A percentile compares a stretch with the other conserved stretches of the same genome.
phyloP scores from a whole-genome alignment of 2,113 vertebrate genomes.

The Thymallus thymallus region DNA sequence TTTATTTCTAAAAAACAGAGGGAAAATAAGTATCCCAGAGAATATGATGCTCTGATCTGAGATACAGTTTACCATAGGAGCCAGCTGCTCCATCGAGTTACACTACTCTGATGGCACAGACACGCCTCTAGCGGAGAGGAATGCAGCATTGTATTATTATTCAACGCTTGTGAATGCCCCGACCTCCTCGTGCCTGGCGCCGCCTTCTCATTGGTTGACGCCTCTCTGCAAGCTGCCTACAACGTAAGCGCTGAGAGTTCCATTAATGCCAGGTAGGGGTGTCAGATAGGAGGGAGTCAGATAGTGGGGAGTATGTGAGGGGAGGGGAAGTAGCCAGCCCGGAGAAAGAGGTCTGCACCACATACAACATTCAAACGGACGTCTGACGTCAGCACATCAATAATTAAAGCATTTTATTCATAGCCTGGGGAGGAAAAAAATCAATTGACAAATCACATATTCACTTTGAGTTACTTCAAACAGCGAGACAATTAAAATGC shows the following conservation, averaged over 20 bases:
- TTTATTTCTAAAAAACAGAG: too few relatives aligned
- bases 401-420: slow-evolving; percentile 83
- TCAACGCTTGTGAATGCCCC: slow-evolving; percentile 50
- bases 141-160: slow-evolving; percentile 42
- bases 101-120: slow-evolving; percentile 40
- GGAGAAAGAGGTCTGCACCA: slow-evolving; percentile 76
- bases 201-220: slow-evolving; percentile 51
- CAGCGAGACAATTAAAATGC: slow-evolving; percentile 70
- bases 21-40: not conserved
- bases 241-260: slow-evolving; percentile 55
- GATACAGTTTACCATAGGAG: slow-evolving; percentile 53
- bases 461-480: slow-evolving; percentile 81
- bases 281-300: slow-evolving; percentile 34
- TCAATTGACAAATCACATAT: slow-evolving; percentile 83
- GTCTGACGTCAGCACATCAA: slow-evolving; percentile 80
- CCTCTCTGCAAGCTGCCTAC: slow-evolving; percentile 60
- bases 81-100: slow-evolving; percentile 37
- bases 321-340: slow-evolving; percentile 54
- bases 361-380: slow-evolving; percentile 77
- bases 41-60: not conserved
- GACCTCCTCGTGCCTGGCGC: slow-evolving; percentile 39
- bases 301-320: slow-evolving; percentile 23
- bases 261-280: slow-evolving; percentile 55
- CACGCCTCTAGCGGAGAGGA: slow-evolving; percentile 32
- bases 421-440: slow-evolving; percentile 76